phyloP scores from a whole-genome alignment of 2,113 vertebrate species.

The Mormyrus iriodes region DNA sequence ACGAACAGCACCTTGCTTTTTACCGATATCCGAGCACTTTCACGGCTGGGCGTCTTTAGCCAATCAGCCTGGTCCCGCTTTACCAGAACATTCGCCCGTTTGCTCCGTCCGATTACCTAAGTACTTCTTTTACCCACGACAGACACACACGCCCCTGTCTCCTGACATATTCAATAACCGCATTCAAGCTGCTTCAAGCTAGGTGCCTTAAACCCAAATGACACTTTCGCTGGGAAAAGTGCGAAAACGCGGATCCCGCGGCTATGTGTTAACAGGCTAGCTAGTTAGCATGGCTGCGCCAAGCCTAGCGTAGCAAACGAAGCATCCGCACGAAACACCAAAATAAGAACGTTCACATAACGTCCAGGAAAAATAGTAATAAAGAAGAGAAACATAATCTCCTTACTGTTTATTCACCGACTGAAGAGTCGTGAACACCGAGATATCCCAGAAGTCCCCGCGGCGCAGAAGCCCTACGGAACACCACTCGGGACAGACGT shows the following conservation, averaged over 20 bases:
- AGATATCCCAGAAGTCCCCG: neutral
- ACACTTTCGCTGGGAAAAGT: neutral
- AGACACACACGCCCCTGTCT: neutral
- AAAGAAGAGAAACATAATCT: neutral
- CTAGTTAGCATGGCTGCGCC: neutral
- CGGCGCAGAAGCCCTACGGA: neutral
- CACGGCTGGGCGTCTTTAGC: neutral
- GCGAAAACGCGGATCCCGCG: neutral
- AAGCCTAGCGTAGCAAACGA: neutral
- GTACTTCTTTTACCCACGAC: neutral
- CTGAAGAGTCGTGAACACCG: neutral
- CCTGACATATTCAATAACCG: neutral
- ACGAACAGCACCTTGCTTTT: neutral
- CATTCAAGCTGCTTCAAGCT: neutral
- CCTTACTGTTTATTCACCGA: neutral
- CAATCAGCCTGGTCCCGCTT: neutral
- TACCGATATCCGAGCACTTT: neutral
- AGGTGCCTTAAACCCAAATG: neutral
- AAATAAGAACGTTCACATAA: neutral
- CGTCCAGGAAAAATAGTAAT: neutral
- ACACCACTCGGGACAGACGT: neutral
- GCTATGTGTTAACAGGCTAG: neutral
- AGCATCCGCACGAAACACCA: neutral
- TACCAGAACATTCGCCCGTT: neutral
- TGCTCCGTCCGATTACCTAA: neutral